These are phyloP conservation scores for Terebella lapidaria DNA, from an alignment of 2,888 invertebrate species.

Conservation along the genomic window DNA sequence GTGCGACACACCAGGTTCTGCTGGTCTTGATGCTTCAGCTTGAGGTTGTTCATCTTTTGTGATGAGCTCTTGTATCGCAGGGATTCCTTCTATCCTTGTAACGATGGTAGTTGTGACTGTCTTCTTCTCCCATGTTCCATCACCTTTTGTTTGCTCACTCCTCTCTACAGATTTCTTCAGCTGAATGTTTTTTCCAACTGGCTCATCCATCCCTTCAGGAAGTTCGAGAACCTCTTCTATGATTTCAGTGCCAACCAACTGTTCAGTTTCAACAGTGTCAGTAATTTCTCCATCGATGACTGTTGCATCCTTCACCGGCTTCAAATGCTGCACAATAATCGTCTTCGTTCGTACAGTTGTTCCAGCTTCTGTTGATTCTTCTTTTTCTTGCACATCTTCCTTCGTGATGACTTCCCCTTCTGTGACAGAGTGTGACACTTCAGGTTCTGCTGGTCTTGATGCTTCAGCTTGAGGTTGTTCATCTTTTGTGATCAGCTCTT, in stretches of 20 bases:
- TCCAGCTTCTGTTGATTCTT: neutral
- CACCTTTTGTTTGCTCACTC: too few species aligned
- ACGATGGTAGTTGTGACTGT: too few species aligned
- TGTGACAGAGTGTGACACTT: neutral
- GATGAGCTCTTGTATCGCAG: too few species aligned
- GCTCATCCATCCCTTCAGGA: conserved; percentile 12
- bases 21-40: too few species aligned
- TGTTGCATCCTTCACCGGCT: neutral
- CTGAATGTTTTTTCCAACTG: conserved; percentile 5
- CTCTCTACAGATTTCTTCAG: conserved; percentile 13
- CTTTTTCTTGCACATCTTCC: neutral
- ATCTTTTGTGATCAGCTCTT: conserved; percentile 12
- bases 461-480: too few species aligned
- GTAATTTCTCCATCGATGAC: neutral
- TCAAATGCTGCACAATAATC: neutral
- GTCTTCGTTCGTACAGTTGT: neutral
- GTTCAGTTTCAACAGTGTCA: neutral
- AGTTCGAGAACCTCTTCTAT: conserved; percentile 13
- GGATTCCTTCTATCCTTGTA: too few species aligned
- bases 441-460: too few species aligned
- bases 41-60: too few species aligned
- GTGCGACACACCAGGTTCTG: neutral
- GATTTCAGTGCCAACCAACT: neutral
- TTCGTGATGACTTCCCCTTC: neutral
- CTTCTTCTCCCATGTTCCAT: too few species aligned